Conservation (phyloP, 2,113 vertebrate genomes). For the Cyphomyrus discorhynchus region DNA sequence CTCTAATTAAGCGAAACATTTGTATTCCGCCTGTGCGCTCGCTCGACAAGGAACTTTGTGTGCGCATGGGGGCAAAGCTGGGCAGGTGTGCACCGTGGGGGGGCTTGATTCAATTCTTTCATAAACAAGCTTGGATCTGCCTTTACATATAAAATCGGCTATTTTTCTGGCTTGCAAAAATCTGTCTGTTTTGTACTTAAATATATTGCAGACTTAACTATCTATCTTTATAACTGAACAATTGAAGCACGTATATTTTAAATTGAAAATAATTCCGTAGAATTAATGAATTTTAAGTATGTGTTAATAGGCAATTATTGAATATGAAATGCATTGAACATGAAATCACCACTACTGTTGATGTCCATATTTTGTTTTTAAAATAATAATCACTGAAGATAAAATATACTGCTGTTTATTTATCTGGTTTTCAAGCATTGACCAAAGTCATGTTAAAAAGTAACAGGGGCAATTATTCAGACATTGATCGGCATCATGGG, state of each 20-base stretch:
- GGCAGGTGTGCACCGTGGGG: not conserved
- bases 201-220: not conserved
- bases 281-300: not conserved
- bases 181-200: not conserved
- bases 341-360: not conserved
- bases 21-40: conserved; percentile 50
- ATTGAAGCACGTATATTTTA: not conserved
- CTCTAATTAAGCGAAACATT: conserved; percentile 71
- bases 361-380: not conserved
- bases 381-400: not conserved
- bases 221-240: not conserved
- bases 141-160: not conserved
- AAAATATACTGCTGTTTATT: not conserved
- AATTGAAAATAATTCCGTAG: not conserved
- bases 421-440: not conserved
- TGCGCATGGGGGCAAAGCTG: not conserved
- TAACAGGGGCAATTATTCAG: not conserved
- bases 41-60: not conserved
- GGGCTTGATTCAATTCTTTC: not conserved
- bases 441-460: not conserved
- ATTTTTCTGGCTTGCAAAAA: not conserved
- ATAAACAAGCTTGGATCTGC: not conserved
- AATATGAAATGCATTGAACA: not conserved
- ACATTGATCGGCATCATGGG: not conserved
- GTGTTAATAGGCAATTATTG: not conserved